Conservation (phyloP, 2,113 vertebrate genomes). For the Nettapus auritus region DNA sequence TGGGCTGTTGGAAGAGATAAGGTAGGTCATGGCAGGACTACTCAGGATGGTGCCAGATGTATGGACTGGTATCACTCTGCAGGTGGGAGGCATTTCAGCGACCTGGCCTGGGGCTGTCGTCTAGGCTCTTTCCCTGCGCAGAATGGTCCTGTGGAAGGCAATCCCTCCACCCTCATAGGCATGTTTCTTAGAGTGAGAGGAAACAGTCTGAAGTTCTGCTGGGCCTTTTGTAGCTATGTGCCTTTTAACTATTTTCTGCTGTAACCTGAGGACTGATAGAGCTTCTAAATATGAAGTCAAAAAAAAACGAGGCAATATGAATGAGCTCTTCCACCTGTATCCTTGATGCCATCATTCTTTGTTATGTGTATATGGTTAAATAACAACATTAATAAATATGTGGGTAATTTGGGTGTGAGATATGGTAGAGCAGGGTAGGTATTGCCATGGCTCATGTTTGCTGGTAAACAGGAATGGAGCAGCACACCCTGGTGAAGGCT, state of each 20-base stretch:
- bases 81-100: background rate
- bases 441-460: background rate
- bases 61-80: background rate
- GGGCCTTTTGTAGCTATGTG: background rate
- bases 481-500: background rate
- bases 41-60: background rate
- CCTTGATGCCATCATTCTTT: background rate
- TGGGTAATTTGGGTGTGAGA: background rate
- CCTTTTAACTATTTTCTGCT: background rate
- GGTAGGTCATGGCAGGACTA: slow-evolving; percentile 47
- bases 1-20: slow-evolving; percentile 72
- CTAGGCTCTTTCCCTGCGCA: background rate
- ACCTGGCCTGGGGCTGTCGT: background rate
- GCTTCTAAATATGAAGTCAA: background rate
- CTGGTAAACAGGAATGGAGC: background rate
- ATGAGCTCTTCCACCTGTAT: background rate
- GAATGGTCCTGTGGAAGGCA: background rate
- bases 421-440: background rate
- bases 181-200: background rate
- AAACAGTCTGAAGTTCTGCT: background rate
- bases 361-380: background rate
- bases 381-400: background rate
- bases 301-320: background rate
- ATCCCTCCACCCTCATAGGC: background rate
- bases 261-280: background rate